Base-by-base conservation (phyloP, 2,797 vertebrate species). In the Gobionotothen gibberifrons region DNA sequence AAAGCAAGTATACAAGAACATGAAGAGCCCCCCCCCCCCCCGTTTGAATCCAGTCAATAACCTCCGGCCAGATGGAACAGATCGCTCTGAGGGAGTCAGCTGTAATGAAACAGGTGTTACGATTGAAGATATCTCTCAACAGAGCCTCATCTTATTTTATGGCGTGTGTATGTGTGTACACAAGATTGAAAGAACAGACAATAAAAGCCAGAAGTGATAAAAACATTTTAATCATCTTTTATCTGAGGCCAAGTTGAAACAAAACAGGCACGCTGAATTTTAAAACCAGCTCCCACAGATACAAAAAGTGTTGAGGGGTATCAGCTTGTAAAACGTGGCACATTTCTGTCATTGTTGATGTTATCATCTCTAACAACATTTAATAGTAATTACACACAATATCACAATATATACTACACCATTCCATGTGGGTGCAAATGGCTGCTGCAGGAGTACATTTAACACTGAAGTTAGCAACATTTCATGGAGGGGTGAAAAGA, bases 141-240 rank as follows among this genome's bases (percentile, higher is more conserved):
- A 9, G 54, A 70, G 53, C 47, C 40, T 59, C 22, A 1, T 51
- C 19, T 62, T 21, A 29, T 56, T 72, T 77, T 64, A 80, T 43
- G 55, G 19, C n/a, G 19, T 21, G 13, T 17, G 21, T 43, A 14
- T 15, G 55, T 22, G 14, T 16, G 52, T 14, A 46, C 13, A 61
- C 11, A 42, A 60, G 13, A 53, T 4, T 4, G 29, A 19, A 47
- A 21, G 56, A 69, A 43, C 40, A 69, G 46, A 52, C 46, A 64
- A 53, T 13, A 32, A 26, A 26, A 67, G 69, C 76, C 65, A 60
- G 63, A 26, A 19, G 53, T 69, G 61, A 73, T 82, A 44, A 65
- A 83, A 48, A 80, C 57, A 56, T 76, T 92, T 90, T 91, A 91
- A 91, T 93, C 80, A 87, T 69, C 51, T 79, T 74, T 79, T 63